phyloP scores from a whole-genome alignment of 2,888 invertebrate genomes.

The Drosophila lacicola region DNA sequence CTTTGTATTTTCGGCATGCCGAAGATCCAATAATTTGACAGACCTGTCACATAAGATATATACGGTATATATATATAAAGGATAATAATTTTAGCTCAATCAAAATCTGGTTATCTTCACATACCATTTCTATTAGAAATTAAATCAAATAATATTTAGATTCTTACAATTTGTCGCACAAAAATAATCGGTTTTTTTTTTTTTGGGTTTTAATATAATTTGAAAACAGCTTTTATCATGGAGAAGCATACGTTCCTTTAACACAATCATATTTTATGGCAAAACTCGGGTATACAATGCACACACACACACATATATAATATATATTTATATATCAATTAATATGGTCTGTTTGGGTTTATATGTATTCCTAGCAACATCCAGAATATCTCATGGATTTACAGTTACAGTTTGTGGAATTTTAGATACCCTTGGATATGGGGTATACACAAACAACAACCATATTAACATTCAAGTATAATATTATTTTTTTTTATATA shows the following conservation, averaged over 20 bases:
- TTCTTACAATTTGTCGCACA: neutral
- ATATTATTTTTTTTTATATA: neutral
- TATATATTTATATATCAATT: neutral
- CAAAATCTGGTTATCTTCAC: no score
- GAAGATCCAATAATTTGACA: constrained; percentile 4
- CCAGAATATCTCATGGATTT: neutral
- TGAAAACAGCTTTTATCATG: neutral
- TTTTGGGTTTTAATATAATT: neutral
- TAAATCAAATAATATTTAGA: no score
- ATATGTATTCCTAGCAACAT: neutral
- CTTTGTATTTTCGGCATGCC: constrained; percentile 3
- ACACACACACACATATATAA: neutral
- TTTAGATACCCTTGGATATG: neutral
- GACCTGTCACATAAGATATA: constrained; percentile 12
- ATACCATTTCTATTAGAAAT: no score
- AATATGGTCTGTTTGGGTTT: constrained; percentile 7
- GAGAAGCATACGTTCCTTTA: neutral
- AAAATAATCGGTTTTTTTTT: neutral
- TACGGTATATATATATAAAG: neutral
- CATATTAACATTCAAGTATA: constrained; percentile 25
- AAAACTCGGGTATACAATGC: neutral
- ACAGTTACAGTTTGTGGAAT: neutral
- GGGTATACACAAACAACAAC: constrained; percentile 31
- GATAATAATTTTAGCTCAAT: neutral
- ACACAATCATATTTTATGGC: neutral